Evolutionary conservation across 2,888 invertebrate species (phyloP), one percentile per base, ranked within the genome.

Genomic region (Coecobrya sp.): DNA sequence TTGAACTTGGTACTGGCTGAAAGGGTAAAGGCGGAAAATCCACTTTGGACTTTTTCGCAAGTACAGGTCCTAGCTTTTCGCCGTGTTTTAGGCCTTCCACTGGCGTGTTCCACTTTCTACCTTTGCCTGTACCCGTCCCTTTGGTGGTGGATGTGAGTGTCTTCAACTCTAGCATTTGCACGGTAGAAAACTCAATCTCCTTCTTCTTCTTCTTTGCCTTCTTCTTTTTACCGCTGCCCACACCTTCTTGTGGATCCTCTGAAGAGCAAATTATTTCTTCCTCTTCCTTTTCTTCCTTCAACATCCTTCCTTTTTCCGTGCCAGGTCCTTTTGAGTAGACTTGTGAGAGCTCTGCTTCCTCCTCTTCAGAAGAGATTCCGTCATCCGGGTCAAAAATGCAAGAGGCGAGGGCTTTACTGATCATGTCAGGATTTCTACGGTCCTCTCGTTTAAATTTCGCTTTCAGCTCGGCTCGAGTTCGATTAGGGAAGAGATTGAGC

Each of bases 401-500:
- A 52, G 92, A 93, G 0, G 90, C 81, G 0, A 98, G 95, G 0
- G 98, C 98, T 95, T 97, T 97, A 95, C 98, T 98, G 4, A 98
- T 96, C 90, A 98, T 96, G 1, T 96, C 96, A n/a, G 96, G 96
- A 96, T 98, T 98, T 0, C 97, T 95, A 95, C 97, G 96, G 95
- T 99, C 99, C 96, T 99, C 99, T 95, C 98, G 98, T 95, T 99
- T 99, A 95, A 98, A 99, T 96, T 99, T 99, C 45, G 98, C 96
- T 96, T 99, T 99, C 11, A 99, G 96, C 95, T 99, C 99, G 87
- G 97, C 96, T 16, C 99, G 96, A 0, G 97, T 97, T 92, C 99
- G 96, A 65, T 97, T 97, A 0, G 98, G 97, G 96, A 99, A 99
- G 65, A 98, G 96, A 82, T 97, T 97, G 92, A 97, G 96, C 98